Conservation (phyloP, 2,797 vertebrate species). For the Gallinago nigripennis region DNA sequence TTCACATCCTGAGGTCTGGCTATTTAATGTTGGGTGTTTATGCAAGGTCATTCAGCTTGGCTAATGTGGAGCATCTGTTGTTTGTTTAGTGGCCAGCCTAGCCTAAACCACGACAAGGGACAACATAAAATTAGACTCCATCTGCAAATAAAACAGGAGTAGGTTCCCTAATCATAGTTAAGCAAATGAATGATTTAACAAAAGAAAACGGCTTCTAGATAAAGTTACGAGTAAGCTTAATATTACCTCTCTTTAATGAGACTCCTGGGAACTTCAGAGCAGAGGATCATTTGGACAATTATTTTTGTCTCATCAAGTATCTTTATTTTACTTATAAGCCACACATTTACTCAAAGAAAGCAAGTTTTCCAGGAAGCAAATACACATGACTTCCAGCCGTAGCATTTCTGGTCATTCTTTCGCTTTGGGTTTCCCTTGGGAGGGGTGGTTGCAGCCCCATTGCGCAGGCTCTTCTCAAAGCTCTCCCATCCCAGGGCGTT, state of each 20-base stretch:
- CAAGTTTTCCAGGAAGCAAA: not conserved
- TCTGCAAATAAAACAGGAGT: not conserved
- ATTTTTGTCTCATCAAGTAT: not conserved
- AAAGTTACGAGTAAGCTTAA: not conserved
- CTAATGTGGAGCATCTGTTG: not conserved
- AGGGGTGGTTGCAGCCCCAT: fast-evolving
- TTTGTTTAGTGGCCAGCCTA: not conserved
- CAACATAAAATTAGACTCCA: not conserved
- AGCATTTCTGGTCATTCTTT: not conserved
- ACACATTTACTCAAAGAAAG: not conserved
- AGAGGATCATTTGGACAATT: not conserved
- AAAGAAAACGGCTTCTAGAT: not conserved
- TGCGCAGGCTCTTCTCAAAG: not conserved
- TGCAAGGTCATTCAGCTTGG: not conserved
- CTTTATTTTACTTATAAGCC: not conserved
- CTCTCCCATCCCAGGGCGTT: not conserved
- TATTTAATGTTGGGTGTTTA: not conserved
- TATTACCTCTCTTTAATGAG: not conserved
- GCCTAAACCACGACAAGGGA: not conserved
- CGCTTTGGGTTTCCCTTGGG: not conserved
- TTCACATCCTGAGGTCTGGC: not conserved
- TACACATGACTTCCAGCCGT: not conserved
- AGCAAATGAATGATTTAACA: not conserved
- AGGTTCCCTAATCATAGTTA: not conserved
- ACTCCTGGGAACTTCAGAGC: not conserved